phyloP scores from a whole-genome alignment of 2,113 vertebrate genomes.

The Calonectris borealis region DNA sequence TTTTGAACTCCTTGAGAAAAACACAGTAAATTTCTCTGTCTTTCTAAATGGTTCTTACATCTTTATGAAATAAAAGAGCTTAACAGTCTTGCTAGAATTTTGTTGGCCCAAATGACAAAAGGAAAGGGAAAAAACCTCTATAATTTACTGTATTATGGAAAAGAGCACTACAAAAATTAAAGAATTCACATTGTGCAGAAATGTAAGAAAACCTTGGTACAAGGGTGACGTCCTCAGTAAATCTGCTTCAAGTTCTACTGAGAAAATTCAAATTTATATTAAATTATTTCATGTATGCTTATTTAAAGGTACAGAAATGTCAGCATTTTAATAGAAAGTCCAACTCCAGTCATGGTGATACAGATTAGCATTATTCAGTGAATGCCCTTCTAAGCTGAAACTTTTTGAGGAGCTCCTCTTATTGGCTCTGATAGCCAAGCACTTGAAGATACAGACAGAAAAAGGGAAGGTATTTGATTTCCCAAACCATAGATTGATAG shows the following conservation, averaged over 20 bases:
- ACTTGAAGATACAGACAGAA: neutral
- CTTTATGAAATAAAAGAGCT: neutral
- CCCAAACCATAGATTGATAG: neutral
- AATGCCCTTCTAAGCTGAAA: neutral
- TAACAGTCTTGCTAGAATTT: neutral
- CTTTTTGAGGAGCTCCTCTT: neutral
- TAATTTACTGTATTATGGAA: neutral
- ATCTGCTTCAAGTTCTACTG: neutral
- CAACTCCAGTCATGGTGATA: neutral
- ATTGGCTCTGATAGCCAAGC: neutral
- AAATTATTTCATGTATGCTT: neutral
- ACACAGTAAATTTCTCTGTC: neutral
- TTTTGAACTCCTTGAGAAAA: neutral
- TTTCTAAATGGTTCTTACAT: neutral
- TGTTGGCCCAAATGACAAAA: neutral
- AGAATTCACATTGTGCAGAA: neutral
- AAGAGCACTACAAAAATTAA: neutral
- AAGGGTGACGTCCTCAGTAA: neutral
- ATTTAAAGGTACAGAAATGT: neutral
- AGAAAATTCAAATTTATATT: neutral
- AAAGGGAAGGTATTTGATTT: neutral
- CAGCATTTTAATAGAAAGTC: neutral
- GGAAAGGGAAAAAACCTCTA: neutral
- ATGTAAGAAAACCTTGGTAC: neutral
- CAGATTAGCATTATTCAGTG: neutral